Conservation (phyloP, 1,140 invertebrate species). For the Anoplophora glabripennis region DNA sequence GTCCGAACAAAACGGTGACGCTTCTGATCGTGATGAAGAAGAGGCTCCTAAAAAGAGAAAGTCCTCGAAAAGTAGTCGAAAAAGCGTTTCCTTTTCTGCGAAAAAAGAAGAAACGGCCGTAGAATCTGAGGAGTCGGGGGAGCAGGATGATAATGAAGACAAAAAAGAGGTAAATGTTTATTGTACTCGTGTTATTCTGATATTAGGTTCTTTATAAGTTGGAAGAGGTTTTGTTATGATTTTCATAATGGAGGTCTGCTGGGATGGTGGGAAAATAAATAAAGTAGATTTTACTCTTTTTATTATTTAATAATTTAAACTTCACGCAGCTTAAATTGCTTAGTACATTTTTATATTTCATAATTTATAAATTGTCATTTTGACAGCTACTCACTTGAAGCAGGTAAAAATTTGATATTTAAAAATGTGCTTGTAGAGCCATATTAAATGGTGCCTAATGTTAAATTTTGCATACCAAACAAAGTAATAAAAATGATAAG, state of each 20-base stretch:
- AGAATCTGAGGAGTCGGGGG: slow-evolving; percentile 6
- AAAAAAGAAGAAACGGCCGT: slow-evolving; percentile 9
- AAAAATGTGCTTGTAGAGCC: no score
- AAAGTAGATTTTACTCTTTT: background rate
- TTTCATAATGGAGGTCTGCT: background rate
- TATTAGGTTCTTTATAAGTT: no score
- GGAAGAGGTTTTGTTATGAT: background rate
- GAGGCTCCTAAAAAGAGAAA: slow-evolving; percentile 16
- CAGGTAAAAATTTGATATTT: no score
- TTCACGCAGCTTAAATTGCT: background rate
- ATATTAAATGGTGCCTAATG: no score
- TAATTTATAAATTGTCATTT: no score
- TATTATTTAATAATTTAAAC: no score
- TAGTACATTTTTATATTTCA: background rate
- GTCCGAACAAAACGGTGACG: slow-evolving; percentile 18
- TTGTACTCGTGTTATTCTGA: background rate
- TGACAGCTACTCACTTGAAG: no score
- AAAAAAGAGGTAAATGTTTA: slow-evolving; percentile 1
- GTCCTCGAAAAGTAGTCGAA: slow-evolving; percentile 13
- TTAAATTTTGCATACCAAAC: no score
- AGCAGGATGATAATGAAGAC: slow-evolving; percentile 9
- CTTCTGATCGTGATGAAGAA: slow-evolving; percentile 7
- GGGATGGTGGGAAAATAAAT: background rate
- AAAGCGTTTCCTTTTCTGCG: slow-evolving; percentile 5
- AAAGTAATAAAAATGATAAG: no score